Percentiles rank a stretch among this genome's conserved stretches.
Evolutionary conservation across 2,888 invertebrate species (phyloP).

Genomic region (Leptopilina drosophilae): DNA sequence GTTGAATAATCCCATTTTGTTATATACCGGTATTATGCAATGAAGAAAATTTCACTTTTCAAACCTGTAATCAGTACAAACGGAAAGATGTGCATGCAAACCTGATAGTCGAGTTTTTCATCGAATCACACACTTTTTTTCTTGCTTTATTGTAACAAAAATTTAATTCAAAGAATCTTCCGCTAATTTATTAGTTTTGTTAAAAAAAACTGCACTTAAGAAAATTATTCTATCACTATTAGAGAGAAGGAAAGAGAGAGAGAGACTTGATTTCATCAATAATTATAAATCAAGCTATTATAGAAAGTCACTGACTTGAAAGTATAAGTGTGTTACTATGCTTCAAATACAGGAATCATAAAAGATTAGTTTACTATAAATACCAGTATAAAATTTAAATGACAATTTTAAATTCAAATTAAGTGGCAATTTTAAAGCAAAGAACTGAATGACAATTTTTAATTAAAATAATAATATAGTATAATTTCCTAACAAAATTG

Average conservation of each 20-base stretch:
- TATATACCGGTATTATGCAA: constrained; percentile 47
- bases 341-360: not conserved
- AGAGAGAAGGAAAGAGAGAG: too few species aligned
- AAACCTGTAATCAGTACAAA: constrained; percentile 37
- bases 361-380: not conserved
- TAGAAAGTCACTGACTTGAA: constrained; percentile 37
- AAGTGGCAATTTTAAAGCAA: too few species aligned
- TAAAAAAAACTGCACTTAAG: not conserved
- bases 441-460: too few species aligned
- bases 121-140: constrained; percentile 16
- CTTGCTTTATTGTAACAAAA: too few species aligned
- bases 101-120: constrained; percentile 41
- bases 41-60: constrained; percentile 55
- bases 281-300: constrained; percentile 16
- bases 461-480: too few species aligned
- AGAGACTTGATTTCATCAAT: constrained; percentile 29
- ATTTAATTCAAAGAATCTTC: not conserved
- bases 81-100: constrained; percentile 45
- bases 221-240: not conserved
- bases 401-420: too few species aligned
- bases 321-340: constrained; percentile 3
- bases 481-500: too few species aligned
- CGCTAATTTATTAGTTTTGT: not conserved
- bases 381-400: not conserved
- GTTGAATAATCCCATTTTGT: constrained; percentile 56